These are phyloP conservation scores for Helicolenus hilgendorfi DNA, from an alignment of 2,797 vertebrate genomes.

Conservation along the genomic window DNA sequence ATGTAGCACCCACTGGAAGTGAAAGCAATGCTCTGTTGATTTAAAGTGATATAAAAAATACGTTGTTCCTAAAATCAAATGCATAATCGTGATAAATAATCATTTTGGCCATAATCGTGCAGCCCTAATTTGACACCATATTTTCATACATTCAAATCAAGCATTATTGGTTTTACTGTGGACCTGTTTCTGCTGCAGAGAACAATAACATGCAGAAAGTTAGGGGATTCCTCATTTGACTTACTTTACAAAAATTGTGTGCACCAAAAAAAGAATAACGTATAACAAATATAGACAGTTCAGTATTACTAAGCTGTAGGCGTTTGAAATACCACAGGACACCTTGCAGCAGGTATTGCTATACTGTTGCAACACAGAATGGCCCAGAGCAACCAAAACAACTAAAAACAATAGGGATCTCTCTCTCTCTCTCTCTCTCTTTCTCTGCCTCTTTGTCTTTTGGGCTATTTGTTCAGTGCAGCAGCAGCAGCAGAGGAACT, in stretches of 20 bases:
- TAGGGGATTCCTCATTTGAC: neutral
- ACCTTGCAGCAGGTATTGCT: conserved; percentile 2
- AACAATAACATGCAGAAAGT: neutral
- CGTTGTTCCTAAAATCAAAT: too few species aligned
- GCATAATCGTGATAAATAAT: too few species aligned
- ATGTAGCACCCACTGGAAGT: neutral
- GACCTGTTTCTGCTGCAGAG: neutral
- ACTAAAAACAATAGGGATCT: conserved; percentile 20
- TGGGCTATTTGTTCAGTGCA: conserved; percentile 66
- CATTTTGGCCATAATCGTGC: neutral
- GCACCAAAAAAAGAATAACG: neutral
- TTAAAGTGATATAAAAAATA: too few species aligned
- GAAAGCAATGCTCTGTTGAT: too few species aligned
- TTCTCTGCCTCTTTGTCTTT: neutral
- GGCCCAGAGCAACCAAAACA: conserved; percentile 7
- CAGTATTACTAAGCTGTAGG: neutral
- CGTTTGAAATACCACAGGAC: conserved; percentile 7
- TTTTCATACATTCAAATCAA: neutral
- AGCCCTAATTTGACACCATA: neutral
- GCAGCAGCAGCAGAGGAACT: conserved; percentile 51
- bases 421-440: neutral
- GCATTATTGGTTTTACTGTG: neutral
- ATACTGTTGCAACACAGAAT: conserved; percentile 16
- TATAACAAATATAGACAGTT: conserved; percentile 3
- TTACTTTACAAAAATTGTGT: neutral